Evolutionary conservation across 2,888 invertebrate species (phyloP), one percentile per base, ranked within the genome.

Genomic region (Amphipoea lucens): DNA sequence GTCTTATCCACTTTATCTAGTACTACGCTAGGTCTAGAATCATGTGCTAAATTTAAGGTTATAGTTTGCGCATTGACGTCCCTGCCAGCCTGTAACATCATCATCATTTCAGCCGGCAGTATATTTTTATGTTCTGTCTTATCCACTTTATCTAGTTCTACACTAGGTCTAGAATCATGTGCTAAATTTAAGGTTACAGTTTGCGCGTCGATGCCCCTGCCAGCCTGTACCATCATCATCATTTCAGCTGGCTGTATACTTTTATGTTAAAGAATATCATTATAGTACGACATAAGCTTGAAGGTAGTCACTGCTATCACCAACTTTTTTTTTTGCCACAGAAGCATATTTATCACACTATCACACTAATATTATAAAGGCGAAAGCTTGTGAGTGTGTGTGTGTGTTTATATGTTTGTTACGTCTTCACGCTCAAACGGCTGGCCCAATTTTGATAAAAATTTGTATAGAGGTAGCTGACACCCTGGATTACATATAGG

Each of bases 21-120:
- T 23, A 9, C 57, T 54, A 9, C 57, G 3, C 23, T 57, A 9
- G 54, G 57, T 57, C 57, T 57, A 57, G 11, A 57, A 57, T 57
- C n/a, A 23, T 57, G 23, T 23, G 23, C 11, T 23, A 3, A 23
- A 57, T 17, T 6, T 0, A 17, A 57, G 9, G 11, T 57, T 23
- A 23, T 4, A 57, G 11, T n/a, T 54, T 57, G 9, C 9, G 2
- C 11, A 1, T 1, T 1, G 2, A 23, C 4, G 9, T 11, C 0
- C 11, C 57, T 57, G 23, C 9, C 23, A 57, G 3, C 57, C 36
- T 36, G 36, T 36, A 36, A 0, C 36, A 36, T 36, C 36, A 36
- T 36, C 36, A 36, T 36, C 3, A 36, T 36, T 36, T 36, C 0
- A 36, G 36, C 36, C 2, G 36, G 36, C 4, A 11, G 23, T 57